These are phyloP conservation scores for Thamnophis sirtalis DNA, from an alignment of 2,113 vertebrate genomes.

Conservation along the genomic window DNA sequence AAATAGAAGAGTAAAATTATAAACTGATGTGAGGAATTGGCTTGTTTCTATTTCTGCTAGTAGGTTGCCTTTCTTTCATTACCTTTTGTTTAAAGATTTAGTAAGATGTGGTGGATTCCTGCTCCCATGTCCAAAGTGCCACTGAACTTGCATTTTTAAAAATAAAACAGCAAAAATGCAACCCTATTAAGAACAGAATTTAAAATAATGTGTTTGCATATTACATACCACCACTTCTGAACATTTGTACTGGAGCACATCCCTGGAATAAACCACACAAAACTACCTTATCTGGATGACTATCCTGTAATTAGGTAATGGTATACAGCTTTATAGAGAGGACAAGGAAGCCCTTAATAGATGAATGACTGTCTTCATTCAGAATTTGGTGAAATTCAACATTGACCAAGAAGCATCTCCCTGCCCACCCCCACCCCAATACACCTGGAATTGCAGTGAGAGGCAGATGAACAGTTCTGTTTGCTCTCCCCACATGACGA, in stretches of 20 bases:
- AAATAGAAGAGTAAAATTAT: not conserved
- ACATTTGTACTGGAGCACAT: not conserved
- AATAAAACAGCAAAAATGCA: not conserved
- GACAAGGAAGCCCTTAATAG: not conserved
- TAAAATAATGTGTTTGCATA: not conserved
- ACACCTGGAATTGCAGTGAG: not conserved
- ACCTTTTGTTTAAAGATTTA: not conserved
- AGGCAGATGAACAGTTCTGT: not conserved
- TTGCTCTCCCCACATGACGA: not conserved
- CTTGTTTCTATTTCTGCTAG: not conserved
- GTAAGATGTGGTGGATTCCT: not conserved
- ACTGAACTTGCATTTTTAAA: not conserved
- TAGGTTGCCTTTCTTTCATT: not conserved
- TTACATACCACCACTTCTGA: not conserved
- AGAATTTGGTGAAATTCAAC: not conserved
- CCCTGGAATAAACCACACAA: not conserved
- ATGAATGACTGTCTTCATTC: slow-evolving; percentile 1
- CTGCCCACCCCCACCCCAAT: not conserved
- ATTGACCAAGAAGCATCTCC: not conserved
- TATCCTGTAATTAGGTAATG: slow-evolving; percentile 6
- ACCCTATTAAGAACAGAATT: not conserved
- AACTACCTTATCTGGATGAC: not conserved
- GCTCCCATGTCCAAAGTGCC: not conserved
- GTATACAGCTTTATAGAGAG: not conserved
- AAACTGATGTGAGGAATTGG: not conserved